Base-by-base conservation (phyloP, 2,113 vertebrate genomes). In the Grallaria varia region DNA sequence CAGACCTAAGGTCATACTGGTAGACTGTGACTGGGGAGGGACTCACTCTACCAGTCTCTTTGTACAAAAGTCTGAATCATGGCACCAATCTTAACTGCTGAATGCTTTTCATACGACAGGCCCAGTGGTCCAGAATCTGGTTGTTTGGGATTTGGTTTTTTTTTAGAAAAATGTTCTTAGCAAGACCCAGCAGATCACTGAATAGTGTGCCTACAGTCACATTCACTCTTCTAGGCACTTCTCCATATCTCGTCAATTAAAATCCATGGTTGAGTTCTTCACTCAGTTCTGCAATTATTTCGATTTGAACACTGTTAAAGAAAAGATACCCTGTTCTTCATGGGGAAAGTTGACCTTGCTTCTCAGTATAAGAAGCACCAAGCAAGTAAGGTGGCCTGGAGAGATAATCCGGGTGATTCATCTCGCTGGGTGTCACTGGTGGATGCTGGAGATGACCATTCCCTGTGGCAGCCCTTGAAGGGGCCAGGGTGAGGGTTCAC, bases 401-500 rank as follows among this genome's bases (percentile, higher is more conserved):
- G 30, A 35, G 17, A 10, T 25, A 24, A 68, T 59, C 23, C 1
- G 0, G 18, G 8, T 10, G 7, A 42, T 40, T 55, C 10, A 22
- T 23, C 31, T 74, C 14, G 6, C 37, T 39, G 14, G 17, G 12
- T 37, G 44, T 44, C 58, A 27, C 39, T 55, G 44, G 15, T 3
- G 4, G 9, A 27, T 37, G 21, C 22, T 14, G 25, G 28, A 18
- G 22, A 22, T 80, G n/a, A 40, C 10, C 4, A 1, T 31, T 3
- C 37, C 27, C 17, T 22, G 9, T 13, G 35, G 4, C 20, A 64
- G 62, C 22, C 10, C 63, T 52, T 18, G 33, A 12, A 83, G 25
- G 22, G 8, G 2, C 14, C 50, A 71, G 12, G 1, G 0, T 17
- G 27, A n/a, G 17, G 24, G 4, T 23, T 55, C 6, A 27, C 58